These are phyloP conservation scores for Polyergus mexicanus DNA, from an alignment of 1,140 invertebrate genomes.

Conservation along the genomic window DNA sequence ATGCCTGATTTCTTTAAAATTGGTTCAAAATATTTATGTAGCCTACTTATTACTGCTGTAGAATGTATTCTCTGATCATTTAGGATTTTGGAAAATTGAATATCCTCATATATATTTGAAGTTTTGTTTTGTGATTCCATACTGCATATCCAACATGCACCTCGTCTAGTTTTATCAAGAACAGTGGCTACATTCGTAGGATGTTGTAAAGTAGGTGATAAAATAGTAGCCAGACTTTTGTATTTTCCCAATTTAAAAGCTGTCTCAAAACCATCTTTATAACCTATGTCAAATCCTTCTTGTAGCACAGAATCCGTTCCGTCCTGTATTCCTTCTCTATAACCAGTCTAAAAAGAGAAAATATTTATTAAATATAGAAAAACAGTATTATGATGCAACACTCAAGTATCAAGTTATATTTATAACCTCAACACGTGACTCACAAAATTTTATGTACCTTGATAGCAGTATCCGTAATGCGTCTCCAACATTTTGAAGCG, in stretches of 20 bases:
- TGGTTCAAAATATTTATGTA: constrained; percentile 77
- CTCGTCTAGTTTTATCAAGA: constrained; percentile 78
- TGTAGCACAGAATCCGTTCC: constrained; percentile 87
- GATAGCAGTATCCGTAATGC: constrained; percentile 73
- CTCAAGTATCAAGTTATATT: not conserved
- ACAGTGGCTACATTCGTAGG: constrained; percentile 75
- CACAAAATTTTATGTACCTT: constrained; percentile 75
- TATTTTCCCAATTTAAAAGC: constrained; percentile 86
- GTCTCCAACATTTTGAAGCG: constrained; percentile 80
- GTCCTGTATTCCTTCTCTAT: constrained; percentile 87
- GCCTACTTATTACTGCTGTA: constrained; percentile 64
- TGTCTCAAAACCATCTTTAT: constrained; percentile 86
- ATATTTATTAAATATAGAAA: constrained; percentile 10
- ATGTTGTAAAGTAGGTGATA: constrained; percentile 69
- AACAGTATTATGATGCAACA: constrained; percentile 48
- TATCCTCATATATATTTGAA: constrained; percentile 48
- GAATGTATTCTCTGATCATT: constrained; percentile 75
- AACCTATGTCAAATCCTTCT: constrained; percentile 88
- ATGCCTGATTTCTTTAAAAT: constrained; percentile 73
- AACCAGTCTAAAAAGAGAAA: constrained; percentile 83
- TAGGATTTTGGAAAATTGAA: constrained; percentile 71
- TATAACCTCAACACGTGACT: not conserved
- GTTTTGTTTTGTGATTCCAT: constrained; percentile 47
- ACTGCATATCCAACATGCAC: constrained; percentile 80
- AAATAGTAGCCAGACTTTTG: constrained; percentile 79